phyloP scores from a whole-genome alignment of 2,113 vertebrate species.

The Struthio camelus region DNA sequence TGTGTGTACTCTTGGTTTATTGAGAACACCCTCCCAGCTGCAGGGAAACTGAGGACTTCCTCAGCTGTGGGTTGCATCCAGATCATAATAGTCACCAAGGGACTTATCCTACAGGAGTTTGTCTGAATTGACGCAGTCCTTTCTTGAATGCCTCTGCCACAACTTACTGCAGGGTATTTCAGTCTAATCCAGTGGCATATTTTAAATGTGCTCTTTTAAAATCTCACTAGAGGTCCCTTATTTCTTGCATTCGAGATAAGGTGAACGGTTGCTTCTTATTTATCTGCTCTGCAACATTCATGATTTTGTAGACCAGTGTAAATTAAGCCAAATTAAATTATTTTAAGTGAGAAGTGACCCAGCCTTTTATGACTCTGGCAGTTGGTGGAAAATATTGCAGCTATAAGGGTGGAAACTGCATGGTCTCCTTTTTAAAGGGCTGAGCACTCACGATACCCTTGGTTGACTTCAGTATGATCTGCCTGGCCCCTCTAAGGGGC shows the following conservation, averaged over 20 bases:
- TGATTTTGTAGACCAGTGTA: background rate
- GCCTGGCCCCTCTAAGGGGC: background rate
- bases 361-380: background rate
- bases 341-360: background rate
- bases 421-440: background rate
- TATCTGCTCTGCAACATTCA: background rate
- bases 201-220: background rate
- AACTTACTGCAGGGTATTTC: background rate
- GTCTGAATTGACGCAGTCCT: background rate
- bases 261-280: background rate
- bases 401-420: background rate
- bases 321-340: background rate
- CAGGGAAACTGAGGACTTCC: background rate
- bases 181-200: background rate
- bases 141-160: background rate
- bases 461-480: background rate
- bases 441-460: background rate
- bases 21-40: fast-evolving
- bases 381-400: background rate
- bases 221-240: background rate
- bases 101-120: background rate
- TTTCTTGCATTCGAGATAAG: background rate
- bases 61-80: background rate
- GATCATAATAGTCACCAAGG: background rate
- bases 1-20: background rate